Evolutionary conservation across 2,113 vertebrate genomes (phyloP), one percentile per base, ranked within the genome.

Genomic region (Neofelis nebulosa): DNA sequence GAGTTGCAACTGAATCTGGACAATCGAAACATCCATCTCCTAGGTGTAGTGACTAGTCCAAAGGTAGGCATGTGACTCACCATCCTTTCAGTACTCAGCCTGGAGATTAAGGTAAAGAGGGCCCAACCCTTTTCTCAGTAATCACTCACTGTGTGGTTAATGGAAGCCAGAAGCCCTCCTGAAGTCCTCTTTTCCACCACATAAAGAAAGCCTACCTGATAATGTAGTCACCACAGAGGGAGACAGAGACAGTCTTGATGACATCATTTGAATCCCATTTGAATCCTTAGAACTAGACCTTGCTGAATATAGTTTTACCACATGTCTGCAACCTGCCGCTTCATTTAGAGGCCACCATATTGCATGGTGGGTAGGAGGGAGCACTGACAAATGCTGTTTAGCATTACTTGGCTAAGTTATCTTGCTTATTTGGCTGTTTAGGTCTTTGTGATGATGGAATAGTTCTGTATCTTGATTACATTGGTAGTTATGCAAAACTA

Each of bases 391-490:
- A 48, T 19, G 15, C 23, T 92, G 9, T 11, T 29, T 52, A 18
- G 21, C 18, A n/a, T 52, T 7, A 45, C 2, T 6, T 29, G 23
- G 14, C 36, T 36, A 50, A 66, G 13, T 65, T 74, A 80, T 52
- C 36, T 68, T 68, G 33, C n/a, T 74, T 33, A 74, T 80, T 57
- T 50, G 76, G 29, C 18, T 90, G 10, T 73, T 82, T 80, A 48
- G 13, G 12, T 84, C 12, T 76, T 84, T 63, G 38, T 89, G 66
- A 15, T 74, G 57, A 89, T 41, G 13, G n/a, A 27, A 71, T 21
- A 76, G 33, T 91, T 84, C 45, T 25, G 38, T 91, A 33, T 63
- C 25, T 95, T 74, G 55, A 71, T 41, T 78, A n/a, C 8, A 33
- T 27, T 71, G 25, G 27, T 88, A 69, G 7, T 65, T 36, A 63